phyloP scores from a whole-genome alignment of 2,888 invertebrate genomes.

The Leptinotarsa haldemani region DNA sequence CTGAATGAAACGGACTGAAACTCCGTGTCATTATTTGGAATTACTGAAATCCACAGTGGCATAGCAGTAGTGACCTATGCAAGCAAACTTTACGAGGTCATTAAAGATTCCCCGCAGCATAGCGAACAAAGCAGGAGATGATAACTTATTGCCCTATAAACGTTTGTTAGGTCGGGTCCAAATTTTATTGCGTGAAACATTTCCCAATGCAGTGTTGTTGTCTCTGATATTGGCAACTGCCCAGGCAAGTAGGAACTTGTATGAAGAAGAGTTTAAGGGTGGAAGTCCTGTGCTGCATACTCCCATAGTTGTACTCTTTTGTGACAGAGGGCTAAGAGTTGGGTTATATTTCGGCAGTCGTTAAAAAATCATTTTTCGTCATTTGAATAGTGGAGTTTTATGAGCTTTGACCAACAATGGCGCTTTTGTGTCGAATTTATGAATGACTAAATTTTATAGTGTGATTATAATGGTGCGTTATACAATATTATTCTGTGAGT shows the following conservation, averaged over 20 bases:
- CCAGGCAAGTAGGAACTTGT: background rate
- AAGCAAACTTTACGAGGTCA: conserved; percentile 58
- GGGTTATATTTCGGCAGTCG: background rate
- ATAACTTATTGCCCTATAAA: conserved; percentile 62
- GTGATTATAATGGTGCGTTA: background rate
- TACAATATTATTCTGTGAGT: background rate
- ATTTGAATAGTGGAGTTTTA: conserved; percentile 8
- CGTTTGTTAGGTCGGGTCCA: conserved; percentile 55
- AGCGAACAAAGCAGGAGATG: conserved; percentile 60
- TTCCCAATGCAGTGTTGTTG: background rate
- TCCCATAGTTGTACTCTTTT: background rate
- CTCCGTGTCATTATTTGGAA: background rate
- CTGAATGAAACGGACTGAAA: background rate
- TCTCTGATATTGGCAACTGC: background rate
- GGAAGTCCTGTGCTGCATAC: background rate
- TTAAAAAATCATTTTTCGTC: conserved; percentile 12
- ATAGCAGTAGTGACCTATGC: conserved; percentile 11
- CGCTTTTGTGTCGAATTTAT: background rate
- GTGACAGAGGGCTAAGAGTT: background rate
- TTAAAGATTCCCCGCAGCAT: conserved; percentile 60
- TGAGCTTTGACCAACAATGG: background rate
- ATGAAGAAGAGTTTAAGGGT: background rate
- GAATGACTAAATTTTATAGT: background rate
- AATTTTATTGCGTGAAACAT: conserved; percentile 52
- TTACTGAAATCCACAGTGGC: background rate